Evolutionary conservation across 1,140 invertebrate species (phyloP), one percentile per base, ranked within the genome.

Genomic region (Ceratina calcarata): DNA sequence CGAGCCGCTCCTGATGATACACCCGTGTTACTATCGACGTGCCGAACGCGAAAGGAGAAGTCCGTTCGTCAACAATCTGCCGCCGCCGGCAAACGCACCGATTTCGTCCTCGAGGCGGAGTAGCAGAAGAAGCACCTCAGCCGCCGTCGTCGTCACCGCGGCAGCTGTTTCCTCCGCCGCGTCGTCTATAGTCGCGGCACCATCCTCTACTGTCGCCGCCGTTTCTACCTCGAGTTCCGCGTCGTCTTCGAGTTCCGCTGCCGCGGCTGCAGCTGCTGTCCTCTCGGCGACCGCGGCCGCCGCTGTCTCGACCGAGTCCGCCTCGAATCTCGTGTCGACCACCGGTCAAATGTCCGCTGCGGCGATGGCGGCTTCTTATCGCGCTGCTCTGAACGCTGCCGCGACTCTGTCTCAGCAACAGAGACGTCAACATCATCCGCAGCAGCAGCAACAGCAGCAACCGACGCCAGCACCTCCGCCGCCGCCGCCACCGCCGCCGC

Each of bases 1-100:
- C 74, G 96, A 96, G 89, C 96, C 96, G 27, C 93, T 97, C 84
- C 94, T 97, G 68, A 97, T 97, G 96, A 97, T 97, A 89, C 96
- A 97, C 93, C 96, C 96, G n/a, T 97, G 96, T 86, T 96, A 96
- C 91, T 97, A 97, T 93, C 93, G 96, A 76, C 95, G 96, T 91
- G 96, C 96, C 90, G 96, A 96, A 89, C 95, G 95, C 81, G 95
- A 96, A 88, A 93, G 96, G 79, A 94, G 96, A 68, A 96, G 95
- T 89, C 95, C 95, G 20, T 97, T 97, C 91, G 95, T 96, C 27
- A 96, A 96, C 91, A 96, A 96, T 90, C 93, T 96, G 77, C 95
- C 95, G n/a, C 90, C 93, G 79, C 91, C 92, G 20, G 55, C 68
- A 55, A 86, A 53, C 86, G 85, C 76, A 86, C 81, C 73, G 76